These are phyloP conservation scores for Leptarthrus brevirostris DNA, from an alignment of 2,888 invertebrate genomes.

Conservation along the genomic window DNA sequence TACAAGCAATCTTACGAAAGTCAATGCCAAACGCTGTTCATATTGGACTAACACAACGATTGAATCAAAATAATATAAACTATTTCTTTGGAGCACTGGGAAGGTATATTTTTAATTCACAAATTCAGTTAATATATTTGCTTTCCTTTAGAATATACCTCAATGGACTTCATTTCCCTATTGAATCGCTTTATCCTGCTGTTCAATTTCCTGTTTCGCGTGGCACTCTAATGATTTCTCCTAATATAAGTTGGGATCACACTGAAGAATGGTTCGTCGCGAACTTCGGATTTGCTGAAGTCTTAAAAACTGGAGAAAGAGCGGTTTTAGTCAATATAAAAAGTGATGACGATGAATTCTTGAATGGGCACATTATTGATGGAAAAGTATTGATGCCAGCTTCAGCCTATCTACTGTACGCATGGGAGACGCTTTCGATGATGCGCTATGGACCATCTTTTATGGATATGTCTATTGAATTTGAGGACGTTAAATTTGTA, in stretches of 20 bases:
- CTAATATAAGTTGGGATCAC: constrained; percentile 91
- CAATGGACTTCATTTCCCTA: constrained; percentile 78
- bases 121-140: constrained; percentile 51
- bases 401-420: constrained; percentile 81
- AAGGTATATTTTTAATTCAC: constrained; percentile 60
- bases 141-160: constrained; percentile 76
- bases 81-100: constrained; percentile 67
- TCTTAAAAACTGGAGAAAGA: constrained; percentile 76
- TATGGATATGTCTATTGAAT: constrained; percentile 80
- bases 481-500: constrained; percentile 86
- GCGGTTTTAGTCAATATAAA: constrained; percentile 71
- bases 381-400: constrained; percentile 80
- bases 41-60: constrained; percentile 72
- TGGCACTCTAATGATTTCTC: constrained; percentile 86
- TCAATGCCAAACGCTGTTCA: constrained; percentile 70
- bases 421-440: constrained; percentile 83
- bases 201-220: constrained; percentile 85
- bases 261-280: constrained; percentile 80
- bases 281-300: constrained; percentile 75
- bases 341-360: constrained; percentile 77
- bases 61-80: constrained; percentile 68
- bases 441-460: constrained; percentile 74
- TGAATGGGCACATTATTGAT: constrained; percentile 86
- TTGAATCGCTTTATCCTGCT: constrained; percentile 81
- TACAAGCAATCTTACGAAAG: constrained; percentile 75